Conservation (phyloP, 2,888 invertebrate species). For the Caenorhabditis sinica region DNA sequence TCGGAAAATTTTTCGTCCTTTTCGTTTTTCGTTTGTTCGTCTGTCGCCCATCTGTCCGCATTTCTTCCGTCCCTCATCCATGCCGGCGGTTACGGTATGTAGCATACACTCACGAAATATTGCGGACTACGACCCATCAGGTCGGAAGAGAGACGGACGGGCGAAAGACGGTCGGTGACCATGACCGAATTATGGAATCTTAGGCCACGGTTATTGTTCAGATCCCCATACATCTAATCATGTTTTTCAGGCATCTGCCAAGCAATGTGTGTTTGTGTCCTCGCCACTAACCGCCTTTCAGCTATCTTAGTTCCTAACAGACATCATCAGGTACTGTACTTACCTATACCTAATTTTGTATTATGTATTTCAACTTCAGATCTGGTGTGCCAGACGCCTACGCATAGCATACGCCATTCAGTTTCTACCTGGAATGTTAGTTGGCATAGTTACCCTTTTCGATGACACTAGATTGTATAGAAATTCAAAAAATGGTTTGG, state of each 20-base stretch:
- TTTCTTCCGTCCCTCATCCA: too few species aligned
- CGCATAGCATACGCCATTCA: conserved; percentile 51
- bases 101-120: too few species aligned
- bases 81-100: too few species aligned
- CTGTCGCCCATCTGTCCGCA: too few species aligned
- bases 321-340: conserved; percentile 32
- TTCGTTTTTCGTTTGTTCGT: too few species aligned
- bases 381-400: conserved; percentile 36
- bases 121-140: too few species aligned
- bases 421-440: conserved; percentile 55
- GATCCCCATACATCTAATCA: too few species aligned
- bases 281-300: conserved; percentile 61
- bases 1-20: too few species aligned
- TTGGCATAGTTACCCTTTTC: conserved; percentile 37
- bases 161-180: too few species aligned
- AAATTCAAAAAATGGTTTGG: conserved; percentile 43
- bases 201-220: too few species aligned
- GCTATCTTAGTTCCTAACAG: conserved; percentile 53
- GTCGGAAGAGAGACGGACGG: too few species aligned
- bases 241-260: conserved; percentile 58
- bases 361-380: conserved; percentile 23
- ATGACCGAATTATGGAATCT: too few species aligned
- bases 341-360: neutral
- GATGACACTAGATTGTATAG: conserved; percentile 26
- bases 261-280: conserved; percentile 59